Base-by-base conservation (phyloP, 2,888 invertebrate species). In the Tridacna crocea region DNA sequence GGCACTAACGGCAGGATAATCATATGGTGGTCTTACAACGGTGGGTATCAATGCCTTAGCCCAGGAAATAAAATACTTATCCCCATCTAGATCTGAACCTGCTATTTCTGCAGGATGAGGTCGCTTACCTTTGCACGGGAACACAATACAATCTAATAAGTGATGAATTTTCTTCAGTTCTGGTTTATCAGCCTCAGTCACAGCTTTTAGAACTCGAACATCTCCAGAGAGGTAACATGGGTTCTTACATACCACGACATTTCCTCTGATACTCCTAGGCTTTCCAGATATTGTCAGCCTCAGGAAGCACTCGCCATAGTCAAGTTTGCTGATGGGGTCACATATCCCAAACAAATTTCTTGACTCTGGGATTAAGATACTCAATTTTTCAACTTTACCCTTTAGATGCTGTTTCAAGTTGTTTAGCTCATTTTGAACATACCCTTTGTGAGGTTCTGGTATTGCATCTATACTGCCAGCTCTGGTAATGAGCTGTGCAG, bases 171-270 rank as follows among this genome's bases (percentile, higher is more conserved):
- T 82, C 15, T 27, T 22, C 1, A 66, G 48, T 11, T 60, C 58
- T 63, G 72, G 51, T 19, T 68, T 74, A 36, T 84, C 79, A 46
- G 87, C 80, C 1, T 86, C 83, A 75, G 90, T 84, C 19, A 93
- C 90, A 22, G 92, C 93, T 55, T 83, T 82, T 55, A 93, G 89
- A 48, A 90, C 91, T 12, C 94, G 90, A 0, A 94, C 90, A 78
- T 95, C 95, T 4, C 95, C 95, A 0, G 94, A 91, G 68, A 94
- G 93, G 79, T 94, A 93, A 79, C 94, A 95, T 10, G 95, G 95
- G 83, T 94, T 94, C 88, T 95, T 94, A 19, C 93, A 92, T 26
- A 94, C 93, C 47, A 95, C 87, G 10, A 94, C 92, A 17, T 87
- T 88, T 17, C 94, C 90, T 10, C 58, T 55, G 11, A 90, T 60